These are phyloP conservation scores for Acanthiza pusilla DNA, from an alignment of 2,797 vertebrate species.

Conservation along the genomic window DNA sequence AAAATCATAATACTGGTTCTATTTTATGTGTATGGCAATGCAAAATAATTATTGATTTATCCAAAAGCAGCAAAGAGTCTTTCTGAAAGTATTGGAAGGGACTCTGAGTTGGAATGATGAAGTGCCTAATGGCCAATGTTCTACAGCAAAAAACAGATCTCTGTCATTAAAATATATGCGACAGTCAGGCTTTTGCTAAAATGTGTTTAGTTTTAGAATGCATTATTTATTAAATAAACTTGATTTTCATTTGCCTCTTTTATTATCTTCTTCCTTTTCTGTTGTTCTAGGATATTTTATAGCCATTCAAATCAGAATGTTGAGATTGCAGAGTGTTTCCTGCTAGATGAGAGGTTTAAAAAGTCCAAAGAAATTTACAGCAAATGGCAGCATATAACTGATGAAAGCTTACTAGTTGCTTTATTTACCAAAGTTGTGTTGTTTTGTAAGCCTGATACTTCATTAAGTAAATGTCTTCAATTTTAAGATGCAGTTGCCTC, in stretches of 20 bases:
- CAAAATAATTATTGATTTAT: constrained; percentile 27
- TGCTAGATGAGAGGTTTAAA: neutral
- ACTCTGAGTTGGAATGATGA: neutral
- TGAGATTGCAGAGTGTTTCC: neutral
- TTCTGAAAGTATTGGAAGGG: neutral
- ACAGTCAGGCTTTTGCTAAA: neutral
- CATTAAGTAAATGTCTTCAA: neutral
- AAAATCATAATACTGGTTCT: neutral
- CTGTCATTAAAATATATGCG: constrained; percentile 7
- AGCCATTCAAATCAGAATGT: neutral
- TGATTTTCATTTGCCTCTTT: constrained; percentile 18
- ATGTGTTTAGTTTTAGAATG: neutral
- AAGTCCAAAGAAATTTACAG: neutral
- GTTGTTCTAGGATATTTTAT: neutral
- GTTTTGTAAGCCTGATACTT: neutral
- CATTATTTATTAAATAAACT: constrained; percentile 31
- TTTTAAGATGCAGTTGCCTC: neutral
- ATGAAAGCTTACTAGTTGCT: neutral
- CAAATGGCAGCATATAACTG: neutral
- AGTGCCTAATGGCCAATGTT: neutral
- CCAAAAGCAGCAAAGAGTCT: neutral
- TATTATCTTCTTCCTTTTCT: neutral
- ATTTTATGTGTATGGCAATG: neutral
- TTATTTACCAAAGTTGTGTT: neutral
- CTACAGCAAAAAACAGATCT: neutral